These are phyloP conservation scores for Pluvialis apricaria DNA, from an alignment of 2,113 vertebrate species.

Conservation along the genomic window DNA sequence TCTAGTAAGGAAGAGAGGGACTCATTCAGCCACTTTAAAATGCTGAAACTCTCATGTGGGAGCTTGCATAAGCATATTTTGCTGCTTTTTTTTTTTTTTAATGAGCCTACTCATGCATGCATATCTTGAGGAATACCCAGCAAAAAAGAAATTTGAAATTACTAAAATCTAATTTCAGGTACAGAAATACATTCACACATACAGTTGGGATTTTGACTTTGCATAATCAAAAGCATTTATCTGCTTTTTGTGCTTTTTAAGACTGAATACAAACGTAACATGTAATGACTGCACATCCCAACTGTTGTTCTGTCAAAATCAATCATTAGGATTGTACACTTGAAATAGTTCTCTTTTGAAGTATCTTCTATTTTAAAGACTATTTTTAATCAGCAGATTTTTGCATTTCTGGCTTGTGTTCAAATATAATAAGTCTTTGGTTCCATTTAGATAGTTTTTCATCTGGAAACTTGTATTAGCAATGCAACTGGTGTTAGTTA, in stretches of 20 bases:
- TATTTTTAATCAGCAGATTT: background rate
- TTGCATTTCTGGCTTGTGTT: background rate
- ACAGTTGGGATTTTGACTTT: background rate
- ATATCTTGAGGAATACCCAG: background rate
- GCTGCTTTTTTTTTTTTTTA: background rate
- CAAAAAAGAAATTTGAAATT: background rate
- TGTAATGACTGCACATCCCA: background rate
- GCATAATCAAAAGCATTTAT: background rate
- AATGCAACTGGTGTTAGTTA: background rate
- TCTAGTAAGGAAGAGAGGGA: background rate
- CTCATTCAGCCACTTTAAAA: background rate
- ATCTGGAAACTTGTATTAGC: background rate
- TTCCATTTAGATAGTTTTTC: background rate
- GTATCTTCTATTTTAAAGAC: background rate
- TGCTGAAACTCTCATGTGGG: background rate
- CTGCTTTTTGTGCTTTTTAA: background rate
- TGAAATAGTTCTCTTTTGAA: constrained; percentile 7
- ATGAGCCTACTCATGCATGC: background rate
- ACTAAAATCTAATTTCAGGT: background rate
- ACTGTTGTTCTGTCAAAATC: background rate
- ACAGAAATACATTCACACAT: background rate
- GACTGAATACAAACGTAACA: background rate
- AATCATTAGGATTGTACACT: background rate
- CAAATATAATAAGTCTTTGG: background rate
- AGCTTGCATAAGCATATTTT: background rate